phyloP scores from a whole-genome alignment of 2,797 vertebrate species.

The Chrosomus eos region DNA sequence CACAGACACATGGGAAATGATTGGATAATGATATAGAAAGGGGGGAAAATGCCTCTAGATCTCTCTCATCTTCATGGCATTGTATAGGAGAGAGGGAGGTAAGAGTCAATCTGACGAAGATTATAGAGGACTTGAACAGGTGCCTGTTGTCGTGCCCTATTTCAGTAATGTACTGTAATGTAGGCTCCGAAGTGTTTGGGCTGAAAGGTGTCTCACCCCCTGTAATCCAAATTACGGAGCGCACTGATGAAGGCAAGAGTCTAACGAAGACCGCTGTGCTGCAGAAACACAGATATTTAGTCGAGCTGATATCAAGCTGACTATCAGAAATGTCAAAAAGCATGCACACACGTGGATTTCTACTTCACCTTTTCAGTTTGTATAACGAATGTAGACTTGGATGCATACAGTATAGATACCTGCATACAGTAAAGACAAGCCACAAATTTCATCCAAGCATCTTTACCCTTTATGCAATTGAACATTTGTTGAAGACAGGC shows the following conservation, averaged over 20 bases:
- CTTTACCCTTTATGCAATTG: not conserved
- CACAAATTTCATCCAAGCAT: slow-evolving; percentile 23
- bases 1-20: slow-evolving; percentile 58
- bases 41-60: slow-evolving; percentile 46
- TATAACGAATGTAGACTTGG: not conserved
- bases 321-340: slow-evolving; percentile 30
- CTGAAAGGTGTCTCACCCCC: slow-evolving; percentile 48
- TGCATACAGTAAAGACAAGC: not conserved
- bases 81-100: slow-evolving; percentile 48
- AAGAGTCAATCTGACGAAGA: slow-evolving; percentile 62
- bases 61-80: slow-evolving; percentile 56
- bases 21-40: slow-evolving; percentile 55
- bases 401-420: not conserved
- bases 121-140: slow-evolving; percentile 59
- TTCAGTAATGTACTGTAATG: slow-evolving; percentile 58
- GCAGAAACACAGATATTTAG: slow-evolving; percentile 45
- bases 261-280: slow-evolving; percentile 17
- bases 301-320: slow-evolving; percentile 38
- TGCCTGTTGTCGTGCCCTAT: slow-evolving; percentile 54
- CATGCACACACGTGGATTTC: not conserved
- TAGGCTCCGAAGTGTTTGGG: slow-evolving; percentile 48
- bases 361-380: not conserved
- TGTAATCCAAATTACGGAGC: slow-evolving; percentile 49
- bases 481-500: slow-evolving; percentile 9
- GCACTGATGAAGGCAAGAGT: slow-evolving; percentile 42